Base-by-base conservation (phyloP, 2,797 vertebrate species). In the Fistularia tabacaria region DNA sequence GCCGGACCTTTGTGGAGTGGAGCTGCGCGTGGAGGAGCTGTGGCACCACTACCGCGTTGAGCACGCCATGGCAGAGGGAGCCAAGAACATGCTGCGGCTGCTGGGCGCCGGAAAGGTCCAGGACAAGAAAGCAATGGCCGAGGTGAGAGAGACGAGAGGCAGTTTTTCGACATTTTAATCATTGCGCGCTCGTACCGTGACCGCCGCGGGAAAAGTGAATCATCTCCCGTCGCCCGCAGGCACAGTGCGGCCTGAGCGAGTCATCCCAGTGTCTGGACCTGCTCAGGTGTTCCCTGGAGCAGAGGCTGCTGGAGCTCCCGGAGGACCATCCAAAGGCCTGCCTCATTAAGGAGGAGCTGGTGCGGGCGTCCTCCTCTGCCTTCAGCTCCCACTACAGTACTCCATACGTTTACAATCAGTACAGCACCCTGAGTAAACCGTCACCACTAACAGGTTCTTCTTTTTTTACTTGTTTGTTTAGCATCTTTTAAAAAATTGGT, bases 31-130 rank as follows among this genome's bases (percentile, higher is more conserved):
- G 60, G 94, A 95, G 84, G 94, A 95, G 85, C 85, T 95, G 69
- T 86, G 94, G 64, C 94, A 96, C 54, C 94, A 95, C 78, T 94
- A 95, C 71, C 89, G 93, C 0, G 93, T 96, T 48, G 94, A 96
- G 69, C 92, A 94, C 3, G 94, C 94, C 0, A 93, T 96, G 69
- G 91, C 92, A 0, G 94, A 96, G 77, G 94, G 94, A 1, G 94
- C 94, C 61, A 95, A 95, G 83, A 96, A 95, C 36, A 94, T 94
- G 38, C 76, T 94, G 71, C 85, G 94, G 6, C 85, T 95, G 65
- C 90, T 96, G 57, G 91, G 93, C 0, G 87, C 91, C 0, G 87
- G 82, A 54, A 94, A 92, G 74, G 81, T 92, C 41, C 93, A 93
- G 0, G 94, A 96, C 76, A 94, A 94, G 81, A 94, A 93, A 70